Conservation (phyloP, 2,797 vertebrate species). For the Clarias pachynema region DNA sequence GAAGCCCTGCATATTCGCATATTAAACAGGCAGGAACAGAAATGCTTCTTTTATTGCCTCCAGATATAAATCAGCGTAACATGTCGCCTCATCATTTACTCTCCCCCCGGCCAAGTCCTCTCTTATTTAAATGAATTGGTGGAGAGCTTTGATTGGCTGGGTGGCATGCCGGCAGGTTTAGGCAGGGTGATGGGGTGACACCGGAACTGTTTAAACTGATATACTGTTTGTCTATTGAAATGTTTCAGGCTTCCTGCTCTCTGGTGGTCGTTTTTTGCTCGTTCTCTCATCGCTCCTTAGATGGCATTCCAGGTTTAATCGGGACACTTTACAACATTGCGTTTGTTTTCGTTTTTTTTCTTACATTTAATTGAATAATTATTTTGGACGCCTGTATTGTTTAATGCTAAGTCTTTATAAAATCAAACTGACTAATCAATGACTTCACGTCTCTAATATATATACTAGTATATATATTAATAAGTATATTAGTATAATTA, state of each 20-base stretch:
- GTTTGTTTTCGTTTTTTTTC: no score
- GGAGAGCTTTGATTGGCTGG: slow-evolving; percentile 86
- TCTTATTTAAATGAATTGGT: slow-evolving; percentile 96
- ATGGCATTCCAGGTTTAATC: slow-evolving; percentile 3
- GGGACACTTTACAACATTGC: not conserved
- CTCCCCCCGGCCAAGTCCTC: slow-evolving; percentile 84
- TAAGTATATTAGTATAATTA: no score
- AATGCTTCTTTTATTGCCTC: slow-evolving; percentile 98
- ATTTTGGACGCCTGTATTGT: not conserved
- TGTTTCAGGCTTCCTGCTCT: slow-evolving; percentile 46
- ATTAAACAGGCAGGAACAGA: slow-evolving; percentile 99
- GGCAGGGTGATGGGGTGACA: slow-evolving; percentile 64
- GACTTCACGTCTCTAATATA: not conserved
- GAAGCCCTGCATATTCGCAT: slow-evolving; percentile 99
- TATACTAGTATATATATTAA: no score
- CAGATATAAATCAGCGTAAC: slow-evolving; percentile 99
- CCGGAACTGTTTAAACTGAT: slow-evolving; percentile 64
- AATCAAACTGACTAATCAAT: not conserved
- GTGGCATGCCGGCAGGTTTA: slow-evolving; percentile 88
- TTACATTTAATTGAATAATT: not conserved
- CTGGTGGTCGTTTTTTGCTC: slow-evolving; percentile 44
- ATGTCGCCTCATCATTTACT: slow-evolving; percentile 98
- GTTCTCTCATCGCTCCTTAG: slow-evolving; percentile 25
- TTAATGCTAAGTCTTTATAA: not conserved
- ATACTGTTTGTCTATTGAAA: slow-evolving; percentile 67